Evolutionary conservation across 2,113 vertebrate genomes (phyloP).

Genomic region (Hippocampus mohnikei): DNA sequence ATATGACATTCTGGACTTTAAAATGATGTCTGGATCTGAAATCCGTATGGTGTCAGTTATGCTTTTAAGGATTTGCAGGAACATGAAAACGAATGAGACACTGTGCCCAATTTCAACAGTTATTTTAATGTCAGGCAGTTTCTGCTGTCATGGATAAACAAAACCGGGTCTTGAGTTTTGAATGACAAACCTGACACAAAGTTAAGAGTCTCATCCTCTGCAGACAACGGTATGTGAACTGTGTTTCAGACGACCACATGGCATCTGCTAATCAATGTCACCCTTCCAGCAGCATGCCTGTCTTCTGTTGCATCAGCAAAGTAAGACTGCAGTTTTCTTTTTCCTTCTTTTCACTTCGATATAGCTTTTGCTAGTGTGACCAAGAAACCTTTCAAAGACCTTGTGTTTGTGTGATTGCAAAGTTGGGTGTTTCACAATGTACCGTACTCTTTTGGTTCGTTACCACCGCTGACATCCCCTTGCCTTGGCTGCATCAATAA

Average conservation of each 20-base stretch:
- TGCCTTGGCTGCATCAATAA: background rate
- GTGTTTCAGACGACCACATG: slow-evolving; percentile 5
- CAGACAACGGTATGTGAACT: background rate
- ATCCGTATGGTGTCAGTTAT: too few relatives aligned
- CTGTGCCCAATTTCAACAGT: background rate
- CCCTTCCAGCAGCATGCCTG: slow-evolving; percentile 14
- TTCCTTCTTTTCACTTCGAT: slow-evolving; percentile 9
- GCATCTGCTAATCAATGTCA: slow-evolving; percentile 39
- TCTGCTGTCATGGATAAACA: background rate
- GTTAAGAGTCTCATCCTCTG: background rate
- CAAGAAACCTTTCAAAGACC: slow-evolving; percentile 4
- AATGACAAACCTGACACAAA: background rate
- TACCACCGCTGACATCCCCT: too few relatives aligned
- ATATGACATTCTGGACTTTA: too few relatives aligned
- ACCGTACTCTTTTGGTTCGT: background rate
- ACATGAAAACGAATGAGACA: too few relatives aligned
- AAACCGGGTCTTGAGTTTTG: background rate
- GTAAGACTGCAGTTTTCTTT: slow-evolving; percentile 5
- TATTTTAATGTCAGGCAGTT: background rate
- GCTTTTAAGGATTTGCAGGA: too few relatives aligned
- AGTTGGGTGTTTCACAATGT: background rate
- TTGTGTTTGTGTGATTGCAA: background rate
- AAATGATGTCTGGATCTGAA: too few relatives aligned
- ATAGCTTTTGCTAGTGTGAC: slow-evolving; percentile 7
- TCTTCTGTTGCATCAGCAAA: slow-evolving; percentile 21